Evolutionary conservation across 2,888 invertebrate species (phyloP).

Genomic region (Hecatera dysodea): DNA sequence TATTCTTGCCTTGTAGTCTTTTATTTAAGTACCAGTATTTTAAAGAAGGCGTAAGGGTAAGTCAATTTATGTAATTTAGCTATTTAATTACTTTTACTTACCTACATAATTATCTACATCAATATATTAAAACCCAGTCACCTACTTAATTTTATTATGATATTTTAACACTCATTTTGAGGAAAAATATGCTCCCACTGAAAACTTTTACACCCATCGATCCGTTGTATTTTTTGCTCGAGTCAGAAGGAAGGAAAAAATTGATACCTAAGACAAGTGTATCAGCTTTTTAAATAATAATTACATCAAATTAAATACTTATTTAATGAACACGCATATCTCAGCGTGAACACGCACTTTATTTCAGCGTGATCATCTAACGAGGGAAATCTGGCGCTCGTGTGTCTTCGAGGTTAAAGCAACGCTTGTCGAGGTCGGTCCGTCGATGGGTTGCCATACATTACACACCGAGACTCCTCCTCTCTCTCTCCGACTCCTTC

Average conservation of each 20-base stretch:
- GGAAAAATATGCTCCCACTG: background rate
- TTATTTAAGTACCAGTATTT: no score
- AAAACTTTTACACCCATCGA: background rate
- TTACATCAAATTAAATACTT: no score
- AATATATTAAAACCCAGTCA: background rate
- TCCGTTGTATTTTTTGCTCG: background rate
- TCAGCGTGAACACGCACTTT: background rate
- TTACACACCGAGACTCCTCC: background rate
- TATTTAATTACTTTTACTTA: no score
- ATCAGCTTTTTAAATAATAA: background rate
- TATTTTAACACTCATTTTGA: background rate
- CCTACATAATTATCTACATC: no score
- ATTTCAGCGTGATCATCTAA: background rate
- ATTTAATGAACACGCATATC: background rate
- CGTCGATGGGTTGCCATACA: background rate
- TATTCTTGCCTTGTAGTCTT: no score
- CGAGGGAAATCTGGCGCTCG: background rate
- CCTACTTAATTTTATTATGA: background rate
- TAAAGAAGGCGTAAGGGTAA: no score
- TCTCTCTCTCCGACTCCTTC: no score
- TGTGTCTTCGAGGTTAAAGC: background rate
- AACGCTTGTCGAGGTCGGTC: background rate
- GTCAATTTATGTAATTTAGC: no score
- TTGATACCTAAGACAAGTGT: background rate
- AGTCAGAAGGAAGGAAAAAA: slow-evolving; percentile 16